phyloP scores from a whole-genome alignment of 2,888 invertebrate species.

The Watsonalla cultraria region DNA sequence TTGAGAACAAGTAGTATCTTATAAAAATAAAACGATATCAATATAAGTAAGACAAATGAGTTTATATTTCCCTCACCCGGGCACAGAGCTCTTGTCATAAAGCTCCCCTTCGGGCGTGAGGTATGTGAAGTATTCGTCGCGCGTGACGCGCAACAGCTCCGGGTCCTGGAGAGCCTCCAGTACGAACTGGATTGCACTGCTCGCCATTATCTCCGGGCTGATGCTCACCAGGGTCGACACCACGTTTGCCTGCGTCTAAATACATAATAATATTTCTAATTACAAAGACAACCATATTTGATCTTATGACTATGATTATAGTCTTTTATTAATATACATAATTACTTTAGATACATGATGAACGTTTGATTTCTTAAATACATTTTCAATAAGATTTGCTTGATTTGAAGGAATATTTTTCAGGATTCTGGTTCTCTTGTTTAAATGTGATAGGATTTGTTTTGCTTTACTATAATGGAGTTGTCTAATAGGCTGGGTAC shows the following conservation, averaged over 20 bases:
- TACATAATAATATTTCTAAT: background rate
- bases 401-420: no score
- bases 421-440: no score
- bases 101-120: constrained; percentile 93
- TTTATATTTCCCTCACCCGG: constrained; percentile 41
- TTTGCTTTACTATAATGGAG: no score
- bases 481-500: no score
- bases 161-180: constrained; percentile 80
- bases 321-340: no score
- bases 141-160: constrained; percentile 84
- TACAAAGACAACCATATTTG: background rate
- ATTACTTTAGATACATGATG: no score
- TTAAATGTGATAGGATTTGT: no score
- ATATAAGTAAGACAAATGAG: no score
- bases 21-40: background rate
- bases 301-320: no score
- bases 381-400: no score
- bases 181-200: constrained; percentile 80
- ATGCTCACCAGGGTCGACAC: constrained; percentile 83
- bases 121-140: constrained; percentile 78
- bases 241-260: constrained; percentile 83
- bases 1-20: background rate
- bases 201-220: constrained; percentile 82
- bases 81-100: constrained; percentile 87
- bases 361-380: no score